These are phyloP conservation scores for Margaritifera margaritifera DNA, from an alignment of 2,888 invertebrate genomes.

Conservation along the genomic window DNA sequence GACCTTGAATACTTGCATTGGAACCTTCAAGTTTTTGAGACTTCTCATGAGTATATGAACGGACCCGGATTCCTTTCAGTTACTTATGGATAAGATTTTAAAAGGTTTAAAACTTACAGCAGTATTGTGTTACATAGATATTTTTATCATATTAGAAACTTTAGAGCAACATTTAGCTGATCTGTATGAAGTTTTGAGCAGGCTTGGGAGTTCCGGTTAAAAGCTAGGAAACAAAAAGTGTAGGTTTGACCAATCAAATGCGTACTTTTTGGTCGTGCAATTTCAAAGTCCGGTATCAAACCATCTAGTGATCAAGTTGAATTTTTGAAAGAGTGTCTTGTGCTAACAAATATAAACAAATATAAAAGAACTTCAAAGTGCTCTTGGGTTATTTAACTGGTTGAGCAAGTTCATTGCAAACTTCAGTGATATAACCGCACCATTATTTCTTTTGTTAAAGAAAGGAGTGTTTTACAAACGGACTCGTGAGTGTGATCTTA, in stretches of 20 bases:
- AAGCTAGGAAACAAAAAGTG: constrained; percentile 5
- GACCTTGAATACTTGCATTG: constrained; percentile 32
- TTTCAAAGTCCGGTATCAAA: constrained; percentile 20
- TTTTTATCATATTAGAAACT: constrained; percentile 16
- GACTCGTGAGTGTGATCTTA: constrained; percentile 9
- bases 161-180: too few species aligned
- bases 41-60: constrained; percentile 26
- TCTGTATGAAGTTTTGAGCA: too few species aligned
- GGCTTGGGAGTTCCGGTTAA: too few species aligned
- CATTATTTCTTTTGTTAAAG: constrained; percentile 21
- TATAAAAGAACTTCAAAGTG: constrained; percentile 6
- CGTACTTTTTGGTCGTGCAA: constrained; percentile 30
- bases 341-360: constrained; percentile 20
- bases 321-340: constrained; percentile 18
- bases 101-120: constrained; percentile 25
- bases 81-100: constrained; percentile 34
- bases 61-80: constrained; percentile 31
- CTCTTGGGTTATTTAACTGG: too few species aligned
- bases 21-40: constrained; percentile 31
- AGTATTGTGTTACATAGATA: constrained; percentile 34
- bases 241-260: constrained; percentile 11
- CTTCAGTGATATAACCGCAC: background rate
- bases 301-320: constrained; percentile 27
- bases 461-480: constrained; percentile 21
- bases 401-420: too few species aligned